Conservation (phyloP, 2,113 vertebrate genomes). For the Gambusia affinis region DNA sequence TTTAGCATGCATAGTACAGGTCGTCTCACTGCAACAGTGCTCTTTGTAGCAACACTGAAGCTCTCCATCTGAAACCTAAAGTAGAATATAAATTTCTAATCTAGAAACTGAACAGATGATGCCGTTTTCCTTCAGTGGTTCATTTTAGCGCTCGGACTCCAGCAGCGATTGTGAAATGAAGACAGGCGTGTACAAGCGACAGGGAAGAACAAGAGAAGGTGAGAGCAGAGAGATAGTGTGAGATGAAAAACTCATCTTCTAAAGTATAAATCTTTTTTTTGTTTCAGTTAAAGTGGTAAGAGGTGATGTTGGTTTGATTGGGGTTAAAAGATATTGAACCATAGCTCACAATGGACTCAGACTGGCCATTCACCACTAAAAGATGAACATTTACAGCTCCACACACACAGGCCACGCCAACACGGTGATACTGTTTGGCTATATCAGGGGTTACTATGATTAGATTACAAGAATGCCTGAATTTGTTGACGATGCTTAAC, state of each 20-base stretch:
- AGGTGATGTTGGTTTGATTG: neutral
- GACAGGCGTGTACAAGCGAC: neutral
- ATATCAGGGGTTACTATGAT: neutral
- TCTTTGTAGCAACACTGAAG: neutral
- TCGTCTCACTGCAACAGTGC: neutral
- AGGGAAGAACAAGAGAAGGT: neutral
- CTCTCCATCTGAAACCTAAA: neutral
- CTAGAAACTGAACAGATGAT: constrained; percentile 16
- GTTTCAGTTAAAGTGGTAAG: constrained; percentile 7
- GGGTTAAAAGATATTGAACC: constrained; percentile 37
- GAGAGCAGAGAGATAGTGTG: neutral
- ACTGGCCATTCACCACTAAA: constrained; percentile 19
- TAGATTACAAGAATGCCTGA: neutral
- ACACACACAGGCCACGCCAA: neutral
- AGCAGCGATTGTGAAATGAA: constrained; percentile 3
- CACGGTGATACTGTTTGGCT: neutral
- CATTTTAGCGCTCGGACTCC: constrained; percentile 14
- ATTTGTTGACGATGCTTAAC: neutral
- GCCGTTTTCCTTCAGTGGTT: constrained; percentile 22
- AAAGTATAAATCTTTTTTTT: constrained; percentile 19
- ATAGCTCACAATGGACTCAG: neutral
- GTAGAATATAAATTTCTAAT: neutral
- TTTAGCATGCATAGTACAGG: neutral
- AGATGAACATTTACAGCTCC: neutral
- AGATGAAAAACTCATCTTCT: constrained; percentile 8